Conservation (phyloP, 2,888 invertebrate genomes). For the Geophilus truncorum region DNA sequence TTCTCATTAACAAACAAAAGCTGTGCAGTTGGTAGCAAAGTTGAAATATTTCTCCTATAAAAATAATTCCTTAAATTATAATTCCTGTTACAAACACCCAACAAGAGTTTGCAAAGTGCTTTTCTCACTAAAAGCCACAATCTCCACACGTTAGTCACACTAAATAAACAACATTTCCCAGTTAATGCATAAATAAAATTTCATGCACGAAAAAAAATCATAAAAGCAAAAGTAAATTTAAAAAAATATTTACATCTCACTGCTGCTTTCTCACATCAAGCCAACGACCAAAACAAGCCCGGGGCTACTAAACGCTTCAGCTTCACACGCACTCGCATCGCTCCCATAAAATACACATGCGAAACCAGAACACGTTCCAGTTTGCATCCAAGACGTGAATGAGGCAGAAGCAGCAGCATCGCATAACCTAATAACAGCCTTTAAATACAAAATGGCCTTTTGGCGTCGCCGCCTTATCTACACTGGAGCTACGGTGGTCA, state of each 20-base stretch:
- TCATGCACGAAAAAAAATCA: neutral
- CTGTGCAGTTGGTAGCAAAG: neutral
- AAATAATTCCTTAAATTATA: too few relatives aligned
- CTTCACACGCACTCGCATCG: neutral
- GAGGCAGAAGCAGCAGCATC: neutral
- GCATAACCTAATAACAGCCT: neutral
- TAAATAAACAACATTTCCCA: too few relatives aligned
- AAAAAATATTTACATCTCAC: neutral
- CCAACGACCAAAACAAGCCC: neutral
- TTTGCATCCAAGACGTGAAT: neutral
- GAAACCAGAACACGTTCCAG: neutral
- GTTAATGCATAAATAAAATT: neutral
- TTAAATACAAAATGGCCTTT: neutral
- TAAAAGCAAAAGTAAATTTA: neutral
- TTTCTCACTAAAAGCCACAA: too few relatives aligned
- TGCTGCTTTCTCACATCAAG: neutral
- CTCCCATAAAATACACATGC: neutral
- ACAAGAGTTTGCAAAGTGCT: too few relatives aligned
- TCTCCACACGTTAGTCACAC: too few relatives aligned
- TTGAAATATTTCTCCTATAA: too few relatives aligned
- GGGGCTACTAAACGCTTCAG: neutral
- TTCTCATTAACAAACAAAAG: neutral
- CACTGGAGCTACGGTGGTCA: neutral
- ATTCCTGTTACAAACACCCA: too few relatives aligned
- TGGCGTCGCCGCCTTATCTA: slow-evolving; percentile 18